Percentiles rank a stretch among this genome's conserved stretches.
Evolutionary conservation across 2,113 vertebrate species (phyloP).

Genomic region (Podocnemis expansa): DNA sequence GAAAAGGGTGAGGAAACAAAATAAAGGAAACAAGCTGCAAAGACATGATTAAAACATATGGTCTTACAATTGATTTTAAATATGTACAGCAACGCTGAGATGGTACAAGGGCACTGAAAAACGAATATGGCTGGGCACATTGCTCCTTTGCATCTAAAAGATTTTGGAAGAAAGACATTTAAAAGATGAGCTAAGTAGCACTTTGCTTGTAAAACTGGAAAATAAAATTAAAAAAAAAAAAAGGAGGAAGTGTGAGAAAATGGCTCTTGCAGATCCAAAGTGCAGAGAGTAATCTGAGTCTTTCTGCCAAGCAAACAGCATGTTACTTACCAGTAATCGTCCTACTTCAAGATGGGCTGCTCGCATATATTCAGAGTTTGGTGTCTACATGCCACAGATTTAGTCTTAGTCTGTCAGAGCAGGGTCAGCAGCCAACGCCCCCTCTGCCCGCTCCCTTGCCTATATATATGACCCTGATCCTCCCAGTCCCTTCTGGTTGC

Average conservation of each 20-base stretch:
- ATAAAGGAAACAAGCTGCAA: fast-evolving
- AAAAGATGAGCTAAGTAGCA: neutral
- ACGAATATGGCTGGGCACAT: neutral
- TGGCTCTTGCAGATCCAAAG: neutral
- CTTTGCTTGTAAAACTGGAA: neutral
- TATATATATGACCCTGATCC: too few relatives aligned
- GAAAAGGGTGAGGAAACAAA: neutral
- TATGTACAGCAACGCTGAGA: neutral
- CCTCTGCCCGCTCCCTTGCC: too few relatives aligned
- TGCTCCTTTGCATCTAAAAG: neutral
- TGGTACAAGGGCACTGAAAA: neutral
- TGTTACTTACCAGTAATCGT: too few relatives aligned
- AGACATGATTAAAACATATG: neutral
- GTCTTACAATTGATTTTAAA: neutral
- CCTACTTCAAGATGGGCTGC: too few relatives aligned
- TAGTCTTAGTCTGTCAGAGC: too few relatives aligned
- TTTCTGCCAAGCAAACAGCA: neutral
- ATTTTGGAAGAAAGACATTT: neutral
- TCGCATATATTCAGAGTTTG: too few relatives aligned
- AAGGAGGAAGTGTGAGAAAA: neutral
- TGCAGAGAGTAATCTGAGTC: neutral
- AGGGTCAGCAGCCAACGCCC: too few relatives aligned
- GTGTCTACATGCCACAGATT: too few relatives aligned
- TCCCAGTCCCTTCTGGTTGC: too few relatives aligned
- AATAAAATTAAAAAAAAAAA: neutral